A percentile compares a stretch with the other conserved stretches of the same genome.
phyloP scores from a whole-genome alignment of 2,113 vertebrate genomes.

The Okapia johnstoni region DNA sequence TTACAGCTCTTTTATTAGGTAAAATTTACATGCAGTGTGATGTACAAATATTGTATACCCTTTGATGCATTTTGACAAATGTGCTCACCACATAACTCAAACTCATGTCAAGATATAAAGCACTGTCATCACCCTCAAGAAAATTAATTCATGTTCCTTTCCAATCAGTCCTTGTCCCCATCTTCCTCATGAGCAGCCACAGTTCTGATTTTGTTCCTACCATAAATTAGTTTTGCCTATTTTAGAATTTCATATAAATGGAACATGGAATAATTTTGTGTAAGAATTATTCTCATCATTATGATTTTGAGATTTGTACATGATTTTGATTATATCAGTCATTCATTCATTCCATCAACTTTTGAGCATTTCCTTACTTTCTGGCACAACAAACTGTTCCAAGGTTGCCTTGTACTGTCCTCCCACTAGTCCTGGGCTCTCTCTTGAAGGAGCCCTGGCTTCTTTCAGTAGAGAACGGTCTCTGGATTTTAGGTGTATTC shows the following conservation, averaged over 20 bases:
- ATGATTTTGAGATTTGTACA: neutral
- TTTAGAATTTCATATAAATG: neutral
- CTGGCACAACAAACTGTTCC: neutral
- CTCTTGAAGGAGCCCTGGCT: neutral
- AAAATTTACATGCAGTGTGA: neutral
- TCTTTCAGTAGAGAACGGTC: neutral
- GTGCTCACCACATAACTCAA: too few species aligned
- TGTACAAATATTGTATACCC: rapidly evolving
- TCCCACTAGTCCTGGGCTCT: neutral
- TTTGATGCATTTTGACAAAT: neutral
- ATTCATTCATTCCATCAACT: neutral
- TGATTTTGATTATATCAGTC: too few species aligned
- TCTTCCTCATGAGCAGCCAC: neutral
- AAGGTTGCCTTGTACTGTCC: neutral
- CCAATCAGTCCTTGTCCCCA: neutral
- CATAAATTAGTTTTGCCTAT: neutral
- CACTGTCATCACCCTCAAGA: neutral
- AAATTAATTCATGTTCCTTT: neutral
- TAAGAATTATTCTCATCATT: neutral
- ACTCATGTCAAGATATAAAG: neutral
- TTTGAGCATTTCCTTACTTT: neutral
- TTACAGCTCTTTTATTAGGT: neutral
- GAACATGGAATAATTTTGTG: neutral
- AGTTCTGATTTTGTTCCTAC: neutral
- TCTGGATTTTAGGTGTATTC: neutral